These are phyloP conservation scores for Apodemus agrarius DNA, from an alignment of 2,797 vertebrate species.

Conservation along the genomic window DNA sequence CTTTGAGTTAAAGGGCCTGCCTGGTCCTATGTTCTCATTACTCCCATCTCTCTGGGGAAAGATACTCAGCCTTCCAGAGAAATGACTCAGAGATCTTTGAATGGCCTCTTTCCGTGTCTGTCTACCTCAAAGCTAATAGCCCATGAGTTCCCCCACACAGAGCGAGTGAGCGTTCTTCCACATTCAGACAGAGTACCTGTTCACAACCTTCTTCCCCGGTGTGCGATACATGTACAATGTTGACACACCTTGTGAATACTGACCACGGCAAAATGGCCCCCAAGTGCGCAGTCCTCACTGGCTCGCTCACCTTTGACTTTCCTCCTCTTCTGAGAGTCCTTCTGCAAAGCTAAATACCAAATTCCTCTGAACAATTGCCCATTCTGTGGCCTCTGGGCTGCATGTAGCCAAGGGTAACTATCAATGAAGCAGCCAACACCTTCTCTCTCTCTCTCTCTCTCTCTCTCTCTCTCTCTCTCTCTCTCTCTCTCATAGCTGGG, in stretches of 20 bases:
- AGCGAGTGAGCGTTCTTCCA: not conserved
- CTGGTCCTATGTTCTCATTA: not conserved
- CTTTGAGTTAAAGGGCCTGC: not conserved
- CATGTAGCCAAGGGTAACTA: not conserved
- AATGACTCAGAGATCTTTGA: constrained; percentile 34
- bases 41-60: constrained; percentile 25
- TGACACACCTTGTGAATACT: not conserved
- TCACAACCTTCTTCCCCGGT: not conserved
- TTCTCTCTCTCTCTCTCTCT: fast-evolving
- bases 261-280: not conserved
- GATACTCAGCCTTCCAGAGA: constrained; percentile 40
- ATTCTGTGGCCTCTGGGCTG: not conserved
- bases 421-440: not conserved
- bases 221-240: not conserved
- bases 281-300: not conserved
- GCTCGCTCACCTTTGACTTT: not conserved
- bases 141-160: not conserved
- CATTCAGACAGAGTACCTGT: not conserved
- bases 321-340: not conserved
- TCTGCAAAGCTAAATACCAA: not conserved
- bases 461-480: not conserved
- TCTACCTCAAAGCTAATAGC: not conserved
- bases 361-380: not conserved
- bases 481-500: fast-evolving
- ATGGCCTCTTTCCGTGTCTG: not conserved